phyloP scores from a whole-genome alignment of 2,797 vertebrate genomes.

The Smutsia gigantea region DNA sequence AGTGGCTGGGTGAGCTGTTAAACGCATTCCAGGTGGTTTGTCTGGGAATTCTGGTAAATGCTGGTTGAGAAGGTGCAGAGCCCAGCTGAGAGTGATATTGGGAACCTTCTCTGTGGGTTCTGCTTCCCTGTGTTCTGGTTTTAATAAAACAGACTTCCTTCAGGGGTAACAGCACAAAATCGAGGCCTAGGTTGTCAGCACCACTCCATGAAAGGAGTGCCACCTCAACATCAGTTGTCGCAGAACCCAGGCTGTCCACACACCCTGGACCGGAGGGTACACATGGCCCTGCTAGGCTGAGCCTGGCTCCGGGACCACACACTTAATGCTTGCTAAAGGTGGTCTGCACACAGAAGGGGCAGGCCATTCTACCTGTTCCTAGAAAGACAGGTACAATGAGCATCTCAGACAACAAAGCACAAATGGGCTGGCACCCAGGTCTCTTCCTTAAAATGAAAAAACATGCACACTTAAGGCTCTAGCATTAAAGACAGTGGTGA shows the following conservation, averaged over 20 bases:
- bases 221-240: background rate
- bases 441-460: background rate
- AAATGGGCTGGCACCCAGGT: background rate
- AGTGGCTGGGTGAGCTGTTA: too few relatives aligned
- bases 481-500: background rate
- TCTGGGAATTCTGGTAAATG: too few relatives aligned
- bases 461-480: too few relatives aligned
- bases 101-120: background rate
- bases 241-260: background rate
- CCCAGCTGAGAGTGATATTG: background rate
- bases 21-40: background rate
- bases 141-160: background rate
- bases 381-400: too few relatives aligned
- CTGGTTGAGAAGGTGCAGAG: background rate
- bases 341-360: too few relatives aligned
- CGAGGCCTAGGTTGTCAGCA: too few relatives aligned
- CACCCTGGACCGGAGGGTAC: background rate
- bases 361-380: too few relatives aligned
- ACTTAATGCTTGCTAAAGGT: too few relatives aligned
- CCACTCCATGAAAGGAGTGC: background rate
- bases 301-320: too few relatives aligned
- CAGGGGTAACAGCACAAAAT: too few relatives aligned
- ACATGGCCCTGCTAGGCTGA: background rate
- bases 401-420: background rate
- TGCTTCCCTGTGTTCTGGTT: background rate